These are phyloP conservation scores for Australoheros scitulus DNA, from an alignment of 2,113 vertebrate genomes.

Conservation along the genomic window DNA sequence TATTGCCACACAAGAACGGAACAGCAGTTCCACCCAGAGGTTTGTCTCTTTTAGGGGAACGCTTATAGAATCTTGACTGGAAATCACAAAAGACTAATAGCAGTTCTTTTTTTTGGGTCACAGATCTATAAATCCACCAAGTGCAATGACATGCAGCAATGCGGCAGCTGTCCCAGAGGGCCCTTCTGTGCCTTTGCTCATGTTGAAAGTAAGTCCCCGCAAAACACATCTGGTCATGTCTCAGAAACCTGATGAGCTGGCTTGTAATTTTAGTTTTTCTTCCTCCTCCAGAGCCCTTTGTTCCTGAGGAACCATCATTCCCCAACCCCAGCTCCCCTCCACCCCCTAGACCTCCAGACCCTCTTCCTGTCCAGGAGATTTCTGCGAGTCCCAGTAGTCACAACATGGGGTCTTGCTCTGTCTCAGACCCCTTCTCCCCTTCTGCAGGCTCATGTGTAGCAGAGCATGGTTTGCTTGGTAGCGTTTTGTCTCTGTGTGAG, in stretches of 20 bases:
- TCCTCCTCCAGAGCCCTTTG: conserved; percentile 80
- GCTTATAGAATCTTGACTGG: not conserved
- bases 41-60: conserved; percentile 54
- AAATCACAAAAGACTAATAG: not conserved
- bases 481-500: conserved; percentile 73
- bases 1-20: conserved; percentile 98
- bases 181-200: conserved; percentile 99
- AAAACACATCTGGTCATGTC: not conserved
- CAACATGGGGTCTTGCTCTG: conserved; percentile 62
- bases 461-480: conserved; percentile 79
- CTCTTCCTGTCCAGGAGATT: conserved; percentile 60
- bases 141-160: conserved; percentile 99
- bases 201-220: conserved; percentile 88
- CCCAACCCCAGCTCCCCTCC: conserved; percentile 87
- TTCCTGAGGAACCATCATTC: conserved; percentile 84
- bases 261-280: not conserved
- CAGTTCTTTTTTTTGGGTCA: not conserved
- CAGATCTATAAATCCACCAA: conserved; percentile 99
- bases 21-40: conserved; percentile 98
- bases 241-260: not conserved
- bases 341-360: conserved; percentile 74
- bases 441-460: conserved; percentile 82
- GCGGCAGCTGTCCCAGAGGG: conserved; percentile 95
- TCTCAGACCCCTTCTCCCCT: conserved; percentile 76
- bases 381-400: conserved; percentile 44